A percentile compares a stretch with the other conserved stretches of the same genome.
Evolutionary conservation across 2,797 vertebrate genomes (phyloP).

Genomic region (Euthynnus affinis): DNA sequence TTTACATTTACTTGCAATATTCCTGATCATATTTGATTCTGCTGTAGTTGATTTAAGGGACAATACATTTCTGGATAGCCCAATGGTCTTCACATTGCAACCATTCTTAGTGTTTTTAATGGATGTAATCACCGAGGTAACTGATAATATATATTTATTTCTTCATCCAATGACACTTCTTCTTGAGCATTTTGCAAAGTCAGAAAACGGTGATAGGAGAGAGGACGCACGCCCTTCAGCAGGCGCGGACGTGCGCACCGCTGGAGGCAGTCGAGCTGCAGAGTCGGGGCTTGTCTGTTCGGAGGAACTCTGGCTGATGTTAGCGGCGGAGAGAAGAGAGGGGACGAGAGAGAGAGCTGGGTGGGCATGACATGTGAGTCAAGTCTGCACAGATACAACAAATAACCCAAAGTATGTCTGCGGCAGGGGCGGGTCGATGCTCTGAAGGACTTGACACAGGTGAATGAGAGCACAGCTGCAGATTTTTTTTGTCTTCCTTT

Average conservation of each 20-base stretch:
- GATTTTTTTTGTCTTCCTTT: neutral
- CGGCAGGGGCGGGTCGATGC: slow-evolving; percentile 51
- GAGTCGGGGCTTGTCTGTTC: slow-evolving; percentile 38
- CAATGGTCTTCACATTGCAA: neutral
- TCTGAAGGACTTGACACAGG: slow-evolving; percentile 51
- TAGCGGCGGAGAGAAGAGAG: slow-evolving; percentile 31
- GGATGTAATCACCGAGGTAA: neutral
- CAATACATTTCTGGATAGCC: neutral
- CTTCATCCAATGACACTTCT: neutral
- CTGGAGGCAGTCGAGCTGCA: slow-evolving; percentile 85
- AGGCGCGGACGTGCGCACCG: slow-evolving; percentile 69
- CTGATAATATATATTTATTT: fast-evolving
- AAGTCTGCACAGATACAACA: slow-evolving; percentile 79
- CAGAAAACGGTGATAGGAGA: neutral
- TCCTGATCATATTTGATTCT: neutral
- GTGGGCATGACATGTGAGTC: slow-evolving; percentile 74
- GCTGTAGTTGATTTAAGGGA: neutral
- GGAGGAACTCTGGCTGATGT: slow-evolving; percentile 71
- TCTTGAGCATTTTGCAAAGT: slow-evolving; percentile 28
- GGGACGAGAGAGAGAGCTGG: slow-evolving; percentile 39
- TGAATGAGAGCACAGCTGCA: slow-evolving; percentile 58
- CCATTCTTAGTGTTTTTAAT: neutral
- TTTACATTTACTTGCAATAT: neutral
- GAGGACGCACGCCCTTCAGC: slow-evolving; percentile 56
- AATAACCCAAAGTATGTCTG: slow-evolving; percentile 67